These are phyloP conservation scores for Platorchestia sp. DNA, from an alignment of 1,140 invertebrate genomes.

Conservation along the genomic window DNA sequence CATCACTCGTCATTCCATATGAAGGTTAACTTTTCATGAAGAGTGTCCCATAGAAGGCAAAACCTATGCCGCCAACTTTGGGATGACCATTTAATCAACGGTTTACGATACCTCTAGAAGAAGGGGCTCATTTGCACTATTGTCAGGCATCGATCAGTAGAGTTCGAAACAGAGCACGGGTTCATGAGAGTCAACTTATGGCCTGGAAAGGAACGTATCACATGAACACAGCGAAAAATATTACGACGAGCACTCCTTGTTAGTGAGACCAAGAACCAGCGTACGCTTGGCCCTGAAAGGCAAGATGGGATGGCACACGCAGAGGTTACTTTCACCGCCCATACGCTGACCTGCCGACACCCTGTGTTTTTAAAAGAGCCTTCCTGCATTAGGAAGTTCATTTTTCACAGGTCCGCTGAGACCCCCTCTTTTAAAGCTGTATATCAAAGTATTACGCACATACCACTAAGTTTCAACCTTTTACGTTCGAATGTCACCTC, in stretches of 20 bases:
- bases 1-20: neutral
- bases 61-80: neutral
- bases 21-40: neutral
- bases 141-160: constrained; percentile 12
- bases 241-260: constrained; percentile 7
- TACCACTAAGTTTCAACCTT: neutral
- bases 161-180: neutral
- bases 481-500: neutral
- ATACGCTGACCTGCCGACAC: constrained; percentile 48
- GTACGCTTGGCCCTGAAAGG: constrained; percentile 31
- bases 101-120: neutral
- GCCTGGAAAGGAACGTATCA: constrained; percentile 14
- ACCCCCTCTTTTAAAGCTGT: neutral
- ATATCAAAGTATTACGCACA: neutral
- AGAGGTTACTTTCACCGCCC: constrained; percentile 54
- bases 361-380: constrained; percentile 25
- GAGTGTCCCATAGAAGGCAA: neutral
- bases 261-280: constrained; percentile 29
- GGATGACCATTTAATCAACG: neutral
- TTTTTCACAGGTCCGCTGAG: neutral
- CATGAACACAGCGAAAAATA: neutral
- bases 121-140: neutral
- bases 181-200: constrained; percentile 3
- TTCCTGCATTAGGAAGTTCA: neutral
- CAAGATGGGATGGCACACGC: constrained; percentile 48